Evolutionary conservation across 1,140 invertebrate species (phyloP), one percentile per base, ranked within the genome.

Genomic region (Cyclina sinensis): DNA sequence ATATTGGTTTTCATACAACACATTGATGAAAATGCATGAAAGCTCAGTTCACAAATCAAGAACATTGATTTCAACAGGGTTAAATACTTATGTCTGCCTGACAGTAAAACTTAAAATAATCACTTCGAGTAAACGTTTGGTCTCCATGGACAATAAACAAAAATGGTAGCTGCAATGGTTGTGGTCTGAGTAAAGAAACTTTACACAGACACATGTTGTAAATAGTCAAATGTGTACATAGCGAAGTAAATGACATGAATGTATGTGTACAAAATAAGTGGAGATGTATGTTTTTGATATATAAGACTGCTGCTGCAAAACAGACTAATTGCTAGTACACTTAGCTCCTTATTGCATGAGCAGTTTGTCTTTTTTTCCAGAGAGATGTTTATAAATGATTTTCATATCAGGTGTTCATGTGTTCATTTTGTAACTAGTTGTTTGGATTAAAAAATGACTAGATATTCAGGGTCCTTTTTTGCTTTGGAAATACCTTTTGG

Each of bases 131-230:
- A n/a, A n/a, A n/a, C n/a, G n/a, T n/a, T n/a, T n/a, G 59, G 65
- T 70, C 65, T 70, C 1, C 5, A 78, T 54, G 48, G 74, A 78
- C 74, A 51, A 30, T 78, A 78, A 78, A 78, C 74, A 54, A 16
- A 48, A n/a, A 57, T 27, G 1, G 5, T 32, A 78, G 24, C 74
- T 78, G 24, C n/a, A 12, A 18, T 78, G 74, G 46, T 54, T 78
- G 74, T 78, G 74, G 74, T 30, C 39, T 65, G 73, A 57, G 48
- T 78, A 54, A 74, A 62, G n/a, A 27, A n/a, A n/a, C 27, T n/a
- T 27, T 62, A 27, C 32, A 70, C 12, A 43, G 5, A 43, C 43
- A 32, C 9, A 37, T 37, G 14, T 18, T 70, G 65, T 70, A 70
- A 70, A 70, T 70, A 70, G 3, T 70, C 14, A 70, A n/a, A 37